phyloP scores from a whole-genome alignment of 1,140 invertebrate genomes.

The Lysiphlebus fabarum region DNA sequence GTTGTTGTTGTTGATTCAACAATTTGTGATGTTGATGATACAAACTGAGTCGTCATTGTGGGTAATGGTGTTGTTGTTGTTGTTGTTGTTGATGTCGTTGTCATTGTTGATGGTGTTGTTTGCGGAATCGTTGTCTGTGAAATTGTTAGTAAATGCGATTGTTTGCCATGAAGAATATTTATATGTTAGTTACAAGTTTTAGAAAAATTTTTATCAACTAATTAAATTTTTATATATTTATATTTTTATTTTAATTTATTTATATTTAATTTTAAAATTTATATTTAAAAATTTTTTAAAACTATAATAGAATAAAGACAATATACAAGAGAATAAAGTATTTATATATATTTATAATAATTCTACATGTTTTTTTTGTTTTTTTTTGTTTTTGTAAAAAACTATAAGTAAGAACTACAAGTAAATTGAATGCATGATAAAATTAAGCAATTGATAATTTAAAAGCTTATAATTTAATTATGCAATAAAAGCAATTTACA shows the following conservation, averaged over 20 bases:
- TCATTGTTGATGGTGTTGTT: constrained; percentile 32
- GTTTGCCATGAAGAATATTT: constrained; percentile 42
- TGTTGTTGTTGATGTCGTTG: constrained; percentile 31
- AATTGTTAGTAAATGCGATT: constrained; percentile 53
- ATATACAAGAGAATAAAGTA: too few species aligned
- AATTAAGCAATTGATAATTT: constrained; percentile 8
- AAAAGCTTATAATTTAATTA: not conserved
- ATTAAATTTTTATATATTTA: not conserved
- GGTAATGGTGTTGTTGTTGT: not conserved
- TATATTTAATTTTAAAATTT: constrained; percentile 3
- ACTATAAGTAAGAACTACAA: too few species aligned
- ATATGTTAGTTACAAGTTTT: constrained; percentile 47
- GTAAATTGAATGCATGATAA: not conserved
- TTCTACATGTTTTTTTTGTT: too few species aligned
- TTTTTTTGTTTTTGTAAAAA: too few species aligned
- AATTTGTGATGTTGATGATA: constrained; percentile 30
- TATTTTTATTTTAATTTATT: constrained; percentile 13
- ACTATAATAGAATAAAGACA: too few species aligned
- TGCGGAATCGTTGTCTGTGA: constrained; percentile 46
- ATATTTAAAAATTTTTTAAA: not conserved
- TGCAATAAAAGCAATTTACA: not conserved
- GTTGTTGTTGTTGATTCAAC: not conserved
- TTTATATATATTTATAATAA: too few species aligned
- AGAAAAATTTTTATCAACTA: not conserved
- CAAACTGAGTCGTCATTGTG: constrained; percentile 25